Conservation (phyloP, 1,140 invertebrate genomes). For the Drosophila parabipectinata region DNA sequence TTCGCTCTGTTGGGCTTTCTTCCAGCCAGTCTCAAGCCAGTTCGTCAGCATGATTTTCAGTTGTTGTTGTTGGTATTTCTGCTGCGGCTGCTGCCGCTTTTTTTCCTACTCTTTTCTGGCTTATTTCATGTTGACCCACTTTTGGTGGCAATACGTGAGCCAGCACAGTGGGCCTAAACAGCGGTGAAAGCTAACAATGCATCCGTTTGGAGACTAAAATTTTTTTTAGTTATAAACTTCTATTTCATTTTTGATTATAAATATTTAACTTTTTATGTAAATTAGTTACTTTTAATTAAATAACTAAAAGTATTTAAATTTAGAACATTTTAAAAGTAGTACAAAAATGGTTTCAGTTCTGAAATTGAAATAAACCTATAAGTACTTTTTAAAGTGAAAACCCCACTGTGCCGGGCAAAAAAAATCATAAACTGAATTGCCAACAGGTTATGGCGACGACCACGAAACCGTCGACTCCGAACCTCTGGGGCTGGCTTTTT, state of each 20-base stretch:
- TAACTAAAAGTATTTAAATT: too few relatives aligned
- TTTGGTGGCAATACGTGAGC: slow-evolving; percentile 71
- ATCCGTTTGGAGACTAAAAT: background rate
- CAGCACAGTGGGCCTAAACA: slow-evolving; percentile 53
- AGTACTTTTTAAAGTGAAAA: background rate
- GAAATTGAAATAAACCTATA: too few relatives aligned
- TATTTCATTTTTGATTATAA: too few relatives aligned
- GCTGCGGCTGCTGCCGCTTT: slow-evolving; percentile 49
- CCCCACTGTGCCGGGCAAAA: slow-evolving; percentile 63
- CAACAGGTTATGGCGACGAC: slow-evolving; percentile 76
- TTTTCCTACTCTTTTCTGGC: slow-evolving; percentile 63
- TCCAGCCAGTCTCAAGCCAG: slow-evolving; percentile 52
- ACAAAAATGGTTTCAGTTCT: too few relatives aligned
- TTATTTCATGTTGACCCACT: slow-evolving; percentile 79
- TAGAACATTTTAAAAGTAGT: too few relatives aligned
- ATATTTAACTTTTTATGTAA: too few relatives aligned
- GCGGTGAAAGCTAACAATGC: slow-evolving; percentile 42
- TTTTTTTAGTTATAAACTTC: too few relatives aligned
- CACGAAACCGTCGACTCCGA: slow-evolving; percentile 39
- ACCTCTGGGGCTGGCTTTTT: slow-evolving; percentile 15
- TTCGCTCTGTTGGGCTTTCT: slow-evolving; percentile 35
- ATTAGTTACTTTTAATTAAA: too few relatives aligned
- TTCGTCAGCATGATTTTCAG: slow-evolving; percentile 69
- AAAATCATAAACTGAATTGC: slow-evolving; percentile 77
- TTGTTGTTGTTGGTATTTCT: slow-evolving; percentile 32